Base-by-base conservation (phyloP, 2,888 invertebrate species). In the Uloborus plumipes region DNA sequence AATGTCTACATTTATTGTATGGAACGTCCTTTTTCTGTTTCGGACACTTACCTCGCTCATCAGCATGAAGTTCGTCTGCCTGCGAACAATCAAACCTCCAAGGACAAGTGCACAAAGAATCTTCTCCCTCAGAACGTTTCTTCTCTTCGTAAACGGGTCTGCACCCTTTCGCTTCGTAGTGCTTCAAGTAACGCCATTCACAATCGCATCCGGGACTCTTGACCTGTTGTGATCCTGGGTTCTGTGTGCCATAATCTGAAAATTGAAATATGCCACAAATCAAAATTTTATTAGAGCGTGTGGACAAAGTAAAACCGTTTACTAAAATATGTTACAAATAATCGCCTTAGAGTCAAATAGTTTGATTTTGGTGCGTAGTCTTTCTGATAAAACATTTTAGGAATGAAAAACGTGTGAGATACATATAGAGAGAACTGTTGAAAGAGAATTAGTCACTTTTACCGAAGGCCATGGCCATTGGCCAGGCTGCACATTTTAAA, bases 81-180 rank as follows among this genome's bases (percentile, higher is more conserved):
- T 72, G 70, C 9, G 80, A 76, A 49, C 84, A 81, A 39, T 84
- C 75, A 53, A 84, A 84, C 50, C 77, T 71, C 75, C 64, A 70
- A 1, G 82, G 82, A 47, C 82, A 82, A 0, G 74, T 67, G 61
- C 74, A 74, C 18, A 26, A 50, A 1, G 71, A 26, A 39, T 77
- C 62, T 4, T 61, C 65, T 0, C 49, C 61, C 2, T 53, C 31
- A 4, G 47, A 15, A 2, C 62, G 62, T 31, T 62, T 65, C 26
- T 72, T 70, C 22, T 84, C 80, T 50, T 84, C 84, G 59, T 84
- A 84, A 9, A 84, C 76, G 16, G 84, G 84, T 13, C 74, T 58
- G 70, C 84, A 84, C 0, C 79, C 79, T 18, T 84, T 84, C 0
- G 80, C 80, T 50, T 84, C 84, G 51, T 84, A 84, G 31, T 84